Evolutionary conservation across 1,140 invertebrate species (phyloP).

Genomic region (Meloidogyne floridensis): DNA sequence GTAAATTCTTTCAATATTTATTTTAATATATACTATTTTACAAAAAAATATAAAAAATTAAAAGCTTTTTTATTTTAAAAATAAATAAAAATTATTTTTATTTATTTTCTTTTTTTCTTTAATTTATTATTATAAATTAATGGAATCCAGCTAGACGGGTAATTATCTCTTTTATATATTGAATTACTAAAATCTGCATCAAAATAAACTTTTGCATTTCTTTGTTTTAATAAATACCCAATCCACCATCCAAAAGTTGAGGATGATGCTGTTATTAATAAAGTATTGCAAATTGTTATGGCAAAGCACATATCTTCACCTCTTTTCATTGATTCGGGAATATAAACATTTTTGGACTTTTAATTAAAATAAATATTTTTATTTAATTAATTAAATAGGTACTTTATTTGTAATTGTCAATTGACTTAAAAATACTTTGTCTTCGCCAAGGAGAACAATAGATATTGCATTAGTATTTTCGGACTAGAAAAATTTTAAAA

Average conservation of each 20-base stretch:
- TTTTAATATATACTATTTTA: too few relatives aligned
- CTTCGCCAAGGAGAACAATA: constrained; percentile 14
- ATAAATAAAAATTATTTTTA: neutral
- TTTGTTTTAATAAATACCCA: constrained; percentile 33
- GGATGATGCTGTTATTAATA: constrained; percentile 28
- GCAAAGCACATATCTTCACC: constrained; percentile 37
- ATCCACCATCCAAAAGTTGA: constrained; percentile 48
- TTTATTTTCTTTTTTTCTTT: neutral
- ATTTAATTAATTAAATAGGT: neutral
- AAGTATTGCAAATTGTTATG: constrained; percentile 28
- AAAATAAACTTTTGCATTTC: constrained; percentile 1
- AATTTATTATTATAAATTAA: constrained; percentile 6
- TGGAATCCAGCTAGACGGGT: neutral
- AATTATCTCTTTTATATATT: neutral
- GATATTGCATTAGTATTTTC: neutral
- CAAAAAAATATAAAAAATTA: too few relatives aligned
- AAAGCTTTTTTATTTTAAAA: too few relatives aligned
- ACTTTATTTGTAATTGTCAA: constrained; percentile 7
- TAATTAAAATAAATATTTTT: constrained; percentile 14
- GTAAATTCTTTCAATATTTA: too few relatives aligned
- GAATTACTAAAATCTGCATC: constrained; percentile 3
- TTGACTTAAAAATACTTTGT: constrained; percentile 7
- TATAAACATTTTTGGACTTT: constrained; percentile 4
- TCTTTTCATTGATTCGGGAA: constrained; percentile 25
- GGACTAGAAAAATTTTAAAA: neutral